A percentile compares a stretch with the other conserved stretches of the same genome.
phyloP scores from a whole-genome alignment of 2,797 vertebrate genomes.

The Melanotaenia parkinsoni region DNA sequence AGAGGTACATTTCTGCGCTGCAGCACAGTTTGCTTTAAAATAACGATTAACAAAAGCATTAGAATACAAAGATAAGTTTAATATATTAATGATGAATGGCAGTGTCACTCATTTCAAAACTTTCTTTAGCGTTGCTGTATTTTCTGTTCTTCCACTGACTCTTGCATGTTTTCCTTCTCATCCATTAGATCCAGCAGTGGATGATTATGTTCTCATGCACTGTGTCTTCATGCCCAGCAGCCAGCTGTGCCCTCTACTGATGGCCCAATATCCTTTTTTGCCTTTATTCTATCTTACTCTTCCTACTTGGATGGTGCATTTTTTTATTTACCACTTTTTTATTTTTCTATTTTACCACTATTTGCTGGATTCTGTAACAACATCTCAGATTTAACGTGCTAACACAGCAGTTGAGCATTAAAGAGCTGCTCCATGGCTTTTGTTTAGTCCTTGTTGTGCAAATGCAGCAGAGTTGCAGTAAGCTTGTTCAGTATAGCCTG shows the following conservation, averaged over 20 bases:
- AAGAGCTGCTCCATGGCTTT: too few relatives aligned
- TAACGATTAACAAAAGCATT: not conserved
- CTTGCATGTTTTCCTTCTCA: conserved; percentile 13
- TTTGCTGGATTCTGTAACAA: not conserved
- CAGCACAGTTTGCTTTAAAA: not conserved
- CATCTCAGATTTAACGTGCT: not conserved
- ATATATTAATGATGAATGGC: not conserved
- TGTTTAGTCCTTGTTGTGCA: not conserved
- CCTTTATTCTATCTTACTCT: conserved; percentile 9
- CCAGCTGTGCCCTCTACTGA: conserved; percentile 93
- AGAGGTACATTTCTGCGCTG: not conserved
- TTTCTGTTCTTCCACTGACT: conserved; percentile 7
- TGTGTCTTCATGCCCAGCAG: conserved; percentile 97
- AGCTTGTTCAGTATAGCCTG: not conserved
- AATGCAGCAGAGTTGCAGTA: conserved; percentile 1
- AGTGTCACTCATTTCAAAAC: not conserved
- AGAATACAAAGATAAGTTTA: not conserved
- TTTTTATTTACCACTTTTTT: not conserved
- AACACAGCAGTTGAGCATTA: not conserved
- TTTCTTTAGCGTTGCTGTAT: not conserved
- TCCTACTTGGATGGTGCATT: not conserved
- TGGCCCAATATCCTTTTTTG: conserved; percentile 98
- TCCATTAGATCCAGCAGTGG: conserved; percentile 89
- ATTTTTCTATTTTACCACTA: not conserved
- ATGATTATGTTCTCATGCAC: conserved; percentile 98